Evolutionary conservation across 1,140 invertebrate genomes (phyloP).

Genomic region (Anoplophora glabripennis): DNA sequence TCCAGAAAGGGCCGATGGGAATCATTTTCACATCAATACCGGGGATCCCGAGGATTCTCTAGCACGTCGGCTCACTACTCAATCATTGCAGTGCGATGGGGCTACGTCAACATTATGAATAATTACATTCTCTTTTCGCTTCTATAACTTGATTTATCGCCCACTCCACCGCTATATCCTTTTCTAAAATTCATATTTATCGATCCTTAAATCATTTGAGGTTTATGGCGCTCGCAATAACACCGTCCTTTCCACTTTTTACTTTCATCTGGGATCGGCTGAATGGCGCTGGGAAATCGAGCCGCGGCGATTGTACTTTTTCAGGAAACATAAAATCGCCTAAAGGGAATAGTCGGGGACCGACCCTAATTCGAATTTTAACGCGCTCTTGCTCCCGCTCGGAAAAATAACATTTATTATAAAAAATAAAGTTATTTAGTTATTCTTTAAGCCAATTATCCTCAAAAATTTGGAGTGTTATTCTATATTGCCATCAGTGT

Average conservation of each 20-base stretch:
- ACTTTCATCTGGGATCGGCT: conserved; percentile 5
- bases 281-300: no score
- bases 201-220: conserved; percentile 13
- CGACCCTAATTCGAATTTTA: no score
- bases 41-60: neutral
- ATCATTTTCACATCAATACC: conserved; percentile 2
- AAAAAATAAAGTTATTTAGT: no score
- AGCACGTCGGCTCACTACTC: neutral
- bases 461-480: no score
- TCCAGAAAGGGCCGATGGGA: neutral
- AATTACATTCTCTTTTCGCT: conserved; percentile 11
- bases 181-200: conserved; percentile 13
- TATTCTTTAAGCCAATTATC: no score
- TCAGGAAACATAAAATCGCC: no score
- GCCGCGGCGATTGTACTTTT: no score
- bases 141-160: conserved; percentile 13
- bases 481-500: no score
- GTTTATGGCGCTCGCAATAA: conserved; percentile 12
- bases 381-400: no score
- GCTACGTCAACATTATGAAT: conserved; percentile 12
- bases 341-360: no score
- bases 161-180: conserved; percentile 3
- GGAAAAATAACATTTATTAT: no score
- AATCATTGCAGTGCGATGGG: neutral
- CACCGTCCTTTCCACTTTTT: conserved; percentile 11